Conservation (phyloP, 2,888 invertebrate species). For the Copidosoma aretas region DNA sequence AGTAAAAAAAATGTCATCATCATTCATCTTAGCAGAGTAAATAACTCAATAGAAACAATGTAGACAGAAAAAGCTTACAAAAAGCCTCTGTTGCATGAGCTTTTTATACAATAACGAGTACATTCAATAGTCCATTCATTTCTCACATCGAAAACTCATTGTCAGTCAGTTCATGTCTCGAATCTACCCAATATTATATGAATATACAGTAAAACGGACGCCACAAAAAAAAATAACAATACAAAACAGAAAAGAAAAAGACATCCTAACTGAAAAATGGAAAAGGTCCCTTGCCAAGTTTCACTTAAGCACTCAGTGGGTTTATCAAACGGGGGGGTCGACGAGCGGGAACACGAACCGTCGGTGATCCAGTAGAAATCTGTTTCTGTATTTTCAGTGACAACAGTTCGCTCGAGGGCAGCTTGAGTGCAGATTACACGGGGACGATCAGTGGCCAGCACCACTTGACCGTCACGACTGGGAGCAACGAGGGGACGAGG, state of each 20-base stretch:
- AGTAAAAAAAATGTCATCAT: conserved; percentile 20
- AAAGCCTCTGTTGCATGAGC: background rate
- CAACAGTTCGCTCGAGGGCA: conserved; percentile 68
- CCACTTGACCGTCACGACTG: conserved; percentile 31
- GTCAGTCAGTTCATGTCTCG: background rate
- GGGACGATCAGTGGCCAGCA: conserved; percentile 30
- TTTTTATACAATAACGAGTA: background rate
- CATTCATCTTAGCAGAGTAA: conserved; percentile 12
- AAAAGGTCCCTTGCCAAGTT: conserved; percentile 38
- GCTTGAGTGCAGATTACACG: conserved; percentile 63
- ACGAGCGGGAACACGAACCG: conserved; percentile 11
- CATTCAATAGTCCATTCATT: too few species aligned
- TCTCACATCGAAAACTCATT: background rate
- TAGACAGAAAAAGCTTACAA: background rate
- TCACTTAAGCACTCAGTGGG: conserved; percentile 19
- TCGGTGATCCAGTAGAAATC: conserved; percentile 42
- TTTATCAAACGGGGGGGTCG: conserved; percentile 7
- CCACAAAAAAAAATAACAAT: conserved; percentile 17
- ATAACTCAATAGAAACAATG: too few species aligned
- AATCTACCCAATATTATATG: background rate
- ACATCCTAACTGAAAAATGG: conserved; percentile 37
- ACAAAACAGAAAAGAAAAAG: conserved; percentile 8
- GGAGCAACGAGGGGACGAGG: conserved; percentile 61
- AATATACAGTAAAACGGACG: conserved; percentile 10
- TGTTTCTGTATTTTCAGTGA: conserved; percentile 60